These are phyloP conservation scores for Drosophila melanica DNA, from an alignment of 1,140 invertebrate species.

Conservation along the genomic window DNA sequence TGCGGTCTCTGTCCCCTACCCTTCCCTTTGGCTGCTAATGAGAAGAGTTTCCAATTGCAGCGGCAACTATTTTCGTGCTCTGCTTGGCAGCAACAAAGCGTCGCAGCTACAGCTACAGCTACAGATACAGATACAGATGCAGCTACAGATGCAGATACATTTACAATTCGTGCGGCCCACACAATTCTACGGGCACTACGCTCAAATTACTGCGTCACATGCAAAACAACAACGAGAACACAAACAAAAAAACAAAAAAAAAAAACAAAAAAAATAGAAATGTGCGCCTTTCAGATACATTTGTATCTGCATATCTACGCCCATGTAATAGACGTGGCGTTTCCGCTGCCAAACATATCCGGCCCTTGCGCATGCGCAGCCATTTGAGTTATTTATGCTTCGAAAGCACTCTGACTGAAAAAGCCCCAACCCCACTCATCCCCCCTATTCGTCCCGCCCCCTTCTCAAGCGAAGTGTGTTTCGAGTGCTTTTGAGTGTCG, in stretches of 20 bases:
- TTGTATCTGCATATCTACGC: conserved; percentile 57
- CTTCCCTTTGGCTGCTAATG: conserved; percentile 20
- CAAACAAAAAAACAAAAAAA: conserved; percentile 8
- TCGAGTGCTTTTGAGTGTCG: conserved; percentile 22
- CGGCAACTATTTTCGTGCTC: conserved; percentile 70
- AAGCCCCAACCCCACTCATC: neutral
- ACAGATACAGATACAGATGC: conserved; percentile 42
- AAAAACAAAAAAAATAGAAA: conserved; percentile 47
- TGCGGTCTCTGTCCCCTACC: neutral
- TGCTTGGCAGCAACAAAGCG: conserved; percentile 75
- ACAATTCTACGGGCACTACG: conserved; percentile 20
- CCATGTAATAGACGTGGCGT: conserved; percentile 60
- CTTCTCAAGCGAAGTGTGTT: neutral
- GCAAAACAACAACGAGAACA: conserved; percentile 39
- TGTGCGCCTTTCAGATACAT: conserved; percentile 43
- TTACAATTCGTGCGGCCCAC: conserved; percentile 55
- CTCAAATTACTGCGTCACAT: conserved; percentile 68
- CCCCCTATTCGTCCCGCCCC: too few species aligned
- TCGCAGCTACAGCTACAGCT: conserved; percentile 23
- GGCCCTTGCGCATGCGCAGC: conserved; percentile 66
- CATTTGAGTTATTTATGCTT: conserved; percentile 59
- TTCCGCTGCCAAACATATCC: conserved; percentile 69
- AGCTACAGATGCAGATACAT: conserved; percentile 44
- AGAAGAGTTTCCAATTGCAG: conserved; percentile 72
- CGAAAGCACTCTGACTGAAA: conserved; percentile 22